Evolutionary conservation across 1,140 invertebrate species (phyloP).

Genomic region (Riptortus pedestris): DNA sequence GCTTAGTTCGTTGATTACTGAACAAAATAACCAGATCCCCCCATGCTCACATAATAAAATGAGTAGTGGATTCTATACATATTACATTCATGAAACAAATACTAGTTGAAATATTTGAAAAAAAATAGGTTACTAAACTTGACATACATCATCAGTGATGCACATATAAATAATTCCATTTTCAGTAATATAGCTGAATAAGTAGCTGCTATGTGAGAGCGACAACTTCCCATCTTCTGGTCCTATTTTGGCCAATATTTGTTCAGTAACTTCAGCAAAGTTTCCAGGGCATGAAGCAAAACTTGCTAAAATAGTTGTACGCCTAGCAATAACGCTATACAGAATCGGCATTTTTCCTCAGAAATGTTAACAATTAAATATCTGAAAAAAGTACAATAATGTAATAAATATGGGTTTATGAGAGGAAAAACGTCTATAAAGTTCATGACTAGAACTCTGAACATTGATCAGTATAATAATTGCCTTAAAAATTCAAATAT

Average conservation of each 20-base stretch:
- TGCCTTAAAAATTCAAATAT: too few relatives aligned
- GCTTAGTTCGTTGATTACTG: too few relatives aligned
- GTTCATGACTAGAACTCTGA: too few relatives aligned
- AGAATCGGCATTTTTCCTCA: slow-evolving; percentile 63
- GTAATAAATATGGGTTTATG: too few relatives aligned
- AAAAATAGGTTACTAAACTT: slow-evolving; percentile 31
- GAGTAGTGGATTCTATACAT: too few relatives aligned
- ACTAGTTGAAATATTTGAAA: slow-evolving; percentile 33
- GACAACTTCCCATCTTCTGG: slow-evolving; percentile 79
- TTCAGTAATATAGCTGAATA: slow-evolving; percentile 86
- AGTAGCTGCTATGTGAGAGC: slow-evolving; percentile 81
- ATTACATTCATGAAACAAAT: too few relatives aligned
- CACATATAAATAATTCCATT: slow-evolving; percentile 82
- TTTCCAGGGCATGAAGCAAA: slow-evolving; percentile 85
- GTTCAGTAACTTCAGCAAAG: slow-evolving; percentile 86
- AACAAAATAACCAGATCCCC: too few relatives aligned
- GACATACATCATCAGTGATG: slow-evolving; percentile 86
- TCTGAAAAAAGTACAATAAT: too few relatives aligned
- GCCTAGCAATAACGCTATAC: slow-evolving; percentile 77
- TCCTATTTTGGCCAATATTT: slow-evolving; percentile 75
- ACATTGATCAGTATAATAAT: too few relatives aligned
- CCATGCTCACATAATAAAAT: too few relatives aligned
- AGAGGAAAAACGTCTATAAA: too few relatives aligned
- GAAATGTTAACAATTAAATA: too few relatives aligned
- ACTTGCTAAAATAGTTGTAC: slow-evolving; percentile 77